These are phyloP conservation scores for Portevinia maculata DNA, from an alignment of 2,888 invertebrate species.

Conservation along the genomic window DNA sequence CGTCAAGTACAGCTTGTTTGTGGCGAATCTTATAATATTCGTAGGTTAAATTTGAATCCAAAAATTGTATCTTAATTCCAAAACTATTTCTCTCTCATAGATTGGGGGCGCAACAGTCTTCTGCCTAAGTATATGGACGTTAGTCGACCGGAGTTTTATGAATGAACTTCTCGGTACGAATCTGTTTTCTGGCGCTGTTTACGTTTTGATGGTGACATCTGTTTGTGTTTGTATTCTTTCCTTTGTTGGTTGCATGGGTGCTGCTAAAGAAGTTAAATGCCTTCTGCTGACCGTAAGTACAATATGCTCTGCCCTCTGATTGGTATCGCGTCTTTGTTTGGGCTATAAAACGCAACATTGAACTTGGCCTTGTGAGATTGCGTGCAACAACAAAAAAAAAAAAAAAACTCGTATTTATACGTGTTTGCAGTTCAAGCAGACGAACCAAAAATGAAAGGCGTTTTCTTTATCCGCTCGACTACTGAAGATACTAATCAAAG, in stretches of 20 bases:
- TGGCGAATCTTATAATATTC: constrained; percentile 92
- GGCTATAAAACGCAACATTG: constrained; percentile 26
- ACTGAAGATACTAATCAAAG: constrained; percentile 29
- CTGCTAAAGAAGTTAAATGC: constrained; percentile 96
- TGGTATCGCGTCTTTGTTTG: constrained; percentile 22
- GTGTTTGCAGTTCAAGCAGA: constrained; percentile 21
- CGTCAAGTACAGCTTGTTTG: constrained; percentile 93
- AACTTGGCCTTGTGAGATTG: constrained; percentile 37
- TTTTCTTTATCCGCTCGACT: constrained; percentile 5
- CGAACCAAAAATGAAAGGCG: constrained; percentile 52
- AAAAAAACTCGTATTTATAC: constrained; percentile 24
- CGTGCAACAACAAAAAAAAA: constrained; percentile 6
- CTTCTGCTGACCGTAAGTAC: constrained; percentile 93
- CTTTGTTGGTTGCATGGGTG: constrained; percentile 95
- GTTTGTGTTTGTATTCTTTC: constrained; percentile 91
- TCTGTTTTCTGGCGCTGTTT: constrained; percentile 93
- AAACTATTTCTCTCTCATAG: constrained; percentile 82
- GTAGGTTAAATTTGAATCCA: constrained; percentile 85
- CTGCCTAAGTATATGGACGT: constrained; percentile 92
- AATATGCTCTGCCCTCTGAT: constrained; percentile 4
- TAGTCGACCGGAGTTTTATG: constrained; percentile 92
- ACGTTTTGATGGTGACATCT: constrained; percentile 92
- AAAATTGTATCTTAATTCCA: neutral
- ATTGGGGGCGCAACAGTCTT: constrained; percentile 91
- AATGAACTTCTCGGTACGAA: constrained; percentile 93